phyloP scores from a whole-genome alignment of 1,140 invertebrate genomes.

The Musca domestica region DNA sequence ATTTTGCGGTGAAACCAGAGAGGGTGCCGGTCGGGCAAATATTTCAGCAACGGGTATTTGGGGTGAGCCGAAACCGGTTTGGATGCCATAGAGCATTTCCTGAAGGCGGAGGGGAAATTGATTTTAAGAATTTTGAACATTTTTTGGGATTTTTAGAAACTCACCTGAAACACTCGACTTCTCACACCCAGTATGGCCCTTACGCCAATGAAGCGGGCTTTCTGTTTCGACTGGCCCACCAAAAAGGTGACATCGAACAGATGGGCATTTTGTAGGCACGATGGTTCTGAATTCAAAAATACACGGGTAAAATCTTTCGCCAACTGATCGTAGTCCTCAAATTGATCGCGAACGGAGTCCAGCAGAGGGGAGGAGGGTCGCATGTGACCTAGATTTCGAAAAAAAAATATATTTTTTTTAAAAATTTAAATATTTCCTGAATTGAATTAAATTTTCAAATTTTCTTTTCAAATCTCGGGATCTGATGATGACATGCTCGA shows the following conservation, averaged over 20 bases:
- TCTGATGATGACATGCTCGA: too few species aligned
- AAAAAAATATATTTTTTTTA: too few species aligned
- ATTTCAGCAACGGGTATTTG: conserved; percentile 88
- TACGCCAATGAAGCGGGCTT: conserved; percentile 85
- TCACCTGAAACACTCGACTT: conserved; percentile 52
- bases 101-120: conserved; percentile 66
- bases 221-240: conserved; percentile 83
- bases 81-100: conserved; percentile 94
- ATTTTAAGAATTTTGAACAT: not conserved
- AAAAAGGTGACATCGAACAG: conserved; percentile 89
- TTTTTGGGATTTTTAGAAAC: not conserved
- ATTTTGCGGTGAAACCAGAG: conserved; percentile 74
- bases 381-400: conserved; percentile 82
- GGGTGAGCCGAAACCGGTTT: conserved; percentile 88
- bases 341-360: conserved; percentile 87
- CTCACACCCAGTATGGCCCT: conserved; percentile 87
- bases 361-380: conserved; percentile 86
- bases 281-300: conserved; percentile 79
- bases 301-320: conserved; percentile 89
- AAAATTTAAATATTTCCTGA: too few species aligned
- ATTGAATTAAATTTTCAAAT: too few species aligned
- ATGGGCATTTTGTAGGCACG: conserved; percentile 68
- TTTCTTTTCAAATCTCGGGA: too few species aligned
- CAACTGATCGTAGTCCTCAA: conserved; percentile 90
- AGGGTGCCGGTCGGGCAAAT: conserved; percentile 78